phyloP scores from a whole-genome alignment of 2,113 vertebrate species.

The Capreolus pygargus region DNA sequence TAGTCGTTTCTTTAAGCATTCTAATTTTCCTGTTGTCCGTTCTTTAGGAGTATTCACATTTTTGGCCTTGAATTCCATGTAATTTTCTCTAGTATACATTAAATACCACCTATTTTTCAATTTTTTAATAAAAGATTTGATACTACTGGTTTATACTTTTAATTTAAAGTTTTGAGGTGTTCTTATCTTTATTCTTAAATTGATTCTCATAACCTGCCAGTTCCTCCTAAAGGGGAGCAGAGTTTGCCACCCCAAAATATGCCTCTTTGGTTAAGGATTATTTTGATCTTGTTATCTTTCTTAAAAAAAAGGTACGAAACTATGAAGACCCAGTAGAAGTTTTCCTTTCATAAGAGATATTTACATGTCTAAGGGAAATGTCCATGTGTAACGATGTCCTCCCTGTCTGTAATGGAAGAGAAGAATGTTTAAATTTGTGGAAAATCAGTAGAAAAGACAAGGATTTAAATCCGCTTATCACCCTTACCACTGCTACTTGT shows the following conservation, averaged over 20 bases:
- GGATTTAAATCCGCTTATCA: neutral
- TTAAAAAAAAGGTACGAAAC: neutral
- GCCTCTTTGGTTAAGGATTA: neutral
- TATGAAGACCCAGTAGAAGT: neutral
- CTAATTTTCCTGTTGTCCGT: neutral
- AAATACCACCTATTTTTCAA: neutral
- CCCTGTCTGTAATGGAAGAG: neutral
- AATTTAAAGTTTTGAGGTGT: neutral
- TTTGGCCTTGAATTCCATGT: neutral
- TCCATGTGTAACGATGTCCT: neutral
- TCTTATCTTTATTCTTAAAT: neutral
- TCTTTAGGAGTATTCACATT: neutral
- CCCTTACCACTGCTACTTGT: neutral
- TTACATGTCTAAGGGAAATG: neutral
- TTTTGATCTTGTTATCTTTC: neutral
- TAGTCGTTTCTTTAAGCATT: neutral
- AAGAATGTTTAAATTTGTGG: neutral
- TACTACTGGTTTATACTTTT: neutral
- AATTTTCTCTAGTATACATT: neutral
- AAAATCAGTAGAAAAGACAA: neutral
- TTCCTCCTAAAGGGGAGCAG: neutral
- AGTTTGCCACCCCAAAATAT: neutral
- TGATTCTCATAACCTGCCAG: neutral
- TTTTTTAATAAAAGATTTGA: neutral
- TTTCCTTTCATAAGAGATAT: neutral